Conservation (phyloP, 2,797 vertebrate genomes). For the Dromococcyx pavoninus region DNA sequence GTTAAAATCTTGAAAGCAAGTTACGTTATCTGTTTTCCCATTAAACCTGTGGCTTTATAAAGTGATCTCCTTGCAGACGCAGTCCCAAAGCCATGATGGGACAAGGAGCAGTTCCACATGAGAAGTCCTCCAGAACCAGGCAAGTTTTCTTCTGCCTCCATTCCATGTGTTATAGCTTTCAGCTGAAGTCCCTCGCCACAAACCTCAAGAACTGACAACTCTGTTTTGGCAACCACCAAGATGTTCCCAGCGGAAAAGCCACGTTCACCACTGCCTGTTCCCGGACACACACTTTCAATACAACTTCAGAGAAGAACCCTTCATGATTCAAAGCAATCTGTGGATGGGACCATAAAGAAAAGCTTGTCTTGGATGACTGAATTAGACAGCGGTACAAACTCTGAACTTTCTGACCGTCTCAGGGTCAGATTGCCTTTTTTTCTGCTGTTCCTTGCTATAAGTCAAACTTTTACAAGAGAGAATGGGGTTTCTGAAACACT, state of each 20-base stretch:
- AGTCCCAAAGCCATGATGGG: neutral
- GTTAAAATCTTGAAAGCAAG: neutral
- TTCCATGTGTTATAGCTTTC: neutral
- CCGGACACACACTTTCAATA: neutral
- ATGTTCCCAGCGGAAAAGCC: neutral
- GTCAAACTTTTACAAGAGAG: slow-evolving; percentile 36
- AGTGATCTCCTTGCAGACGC: neutral
- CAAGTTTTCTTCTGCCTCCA: neutral
- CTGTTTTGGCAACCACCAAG: neutral
- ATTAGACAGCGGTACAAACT: neutral
- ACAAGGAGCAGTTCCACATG: neutral
- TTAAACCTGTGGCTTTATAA: neutral
- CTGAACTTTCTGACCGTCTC: neutral
- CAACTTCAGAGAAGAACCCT: neutral
- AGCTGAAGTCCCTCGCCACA: neutral
- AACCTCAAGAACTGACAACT: neutral
- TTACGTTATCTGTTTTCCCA: neutral
- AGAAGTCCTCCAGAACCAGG: neutral
- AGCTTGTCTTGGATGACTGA: neutral
- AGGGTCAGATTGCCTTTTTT: neutral
- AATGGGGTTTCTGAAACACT: neutral
- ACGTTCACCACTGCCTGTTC: neutral
- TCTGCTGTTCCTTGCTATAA: neutral
- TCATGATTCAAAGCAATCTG: neutral
- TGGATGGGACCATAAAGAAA: neutral